These are phyloP conservation scores for Nanger granti DNA, from an alignment of 2,113 vertebrate genomes.

Conservation along the genomic window DNA sequence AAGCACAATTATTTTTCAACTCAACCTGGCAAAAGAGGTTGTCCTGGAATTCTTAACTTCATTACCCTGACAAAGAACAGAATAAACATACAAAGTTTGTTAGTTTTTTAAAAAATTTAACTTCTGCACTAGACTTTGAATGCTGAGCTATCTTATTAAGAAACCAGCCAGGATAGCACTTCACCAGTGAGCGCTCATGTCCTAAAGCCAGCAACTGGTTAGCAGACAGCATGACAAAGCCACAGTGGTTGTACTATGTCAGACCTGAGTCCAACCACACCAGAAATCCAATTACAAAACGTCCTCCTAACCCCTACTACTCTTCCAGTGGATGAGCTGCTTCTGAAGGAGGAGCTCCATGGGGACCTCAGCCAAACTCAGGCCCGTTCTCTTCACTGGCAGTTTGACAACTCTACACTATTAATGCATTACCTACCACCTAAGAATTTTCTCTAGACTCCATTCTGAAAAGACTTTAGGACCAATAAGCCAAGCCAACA, in stretches of 20 bases:
- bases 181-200: not conserved
- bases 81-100: not conserved
- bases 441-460: not conserved
- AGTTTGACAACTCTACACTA: not conserved
- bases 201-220: not conserved
- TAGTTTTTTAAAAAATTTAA: not conserved
- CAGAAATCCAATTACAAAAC: conserved; percentile 28
- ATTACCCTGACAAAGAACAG: not conserved
- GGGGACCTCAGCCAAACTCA: not conserved
- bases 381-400: not conserved
- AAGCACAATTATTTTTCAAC: not conserved
- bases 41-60: not conserved
- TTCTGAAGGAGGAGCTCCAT: not conserved
- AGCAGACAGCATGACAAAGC: not conserved
- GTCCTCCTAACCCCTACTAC: not conserved
- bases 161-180: not conserved
- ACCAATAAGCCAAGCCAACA: not conserved
- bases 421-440: not conserved
- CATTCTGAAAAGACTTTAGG: not conserved
- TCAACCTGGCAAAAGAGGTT: not conserved
- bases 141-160: not conserved
- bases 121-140: not conserved
- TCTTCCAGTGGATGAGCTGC: not conserved
- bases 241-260: not conserved
- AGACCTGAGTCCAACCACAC: not conserved